Percentiles rank a stretch among this genome's conserved stretches.
Evolutionary conservation across 1,140 invertebrate genomes (phyloP).

Genomic region (Drosophila virilis): DNA sequence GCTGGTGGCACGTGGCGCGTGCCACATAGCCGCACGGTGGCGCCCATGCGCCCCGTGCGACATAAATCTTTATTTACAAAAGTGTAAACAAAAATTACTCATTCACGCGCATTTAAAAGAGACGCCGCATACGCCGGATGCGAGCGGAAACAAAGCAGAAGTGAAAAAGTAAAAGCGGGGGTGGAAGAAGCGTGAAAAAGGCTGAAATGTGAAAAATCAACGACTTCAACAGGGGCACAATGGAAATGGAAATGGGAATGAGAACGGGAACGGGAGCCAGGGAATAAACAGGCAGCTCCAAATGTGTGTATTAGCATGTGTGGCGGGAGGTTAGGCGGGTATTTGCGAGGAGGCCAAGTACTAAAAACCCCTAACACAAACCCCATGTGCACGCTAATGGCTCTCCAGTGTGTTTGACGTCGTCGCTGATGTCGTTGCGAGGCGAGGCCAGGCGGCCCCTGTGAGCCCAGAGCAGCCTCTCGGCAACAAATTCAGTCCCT

Average conservation of each 20-base stretch:
- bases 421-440: slow-evolving; percentile 1
- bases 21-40: slow-evolving; percentile 24
- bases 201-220: slow-evolving; percentile 80
- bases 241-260: slow-evolving; percentile 29
- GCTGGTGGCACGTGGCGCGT: slow-evolving; percentile 64
- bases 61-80: slow-evolving; percentile 83
- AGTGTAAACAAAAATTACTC: slow-evolving; percentile 83
- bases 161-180: neutral
- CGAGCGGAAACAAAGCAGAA: slow-evolving; percentile 34
- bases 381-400: slow-evolving; percentile 66
- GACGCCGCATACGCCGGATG: neutral
- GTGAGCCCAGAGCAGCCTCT: neutral
- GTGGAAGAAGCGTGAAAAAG: slow-evolving; percentile 62
- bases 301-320: slow-evolving; percentile 77
- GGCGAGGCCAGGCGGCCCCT: neutral
- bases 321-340: neutral
- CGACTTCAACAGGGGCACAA: slow-evolving; percentile 64
- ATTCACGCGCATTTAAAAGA: slow-evolving; percentile 65
- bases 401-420: slow-evolving; percentile 72
- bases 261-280: neutral
- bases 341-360: neutral
- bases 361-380: slow-evolving; percentile 37
- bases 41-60: slow-evolving; percentile 41
- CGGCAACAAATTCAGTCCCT: neutral
- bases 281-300: slow-evolving; percentile 1